Percentiles rank a stretch among this genome's conserved stretches.
phyloP scores from a whole-genome alignment of 2,888 invertebrate species.

The Bugula neritina region DNA sequence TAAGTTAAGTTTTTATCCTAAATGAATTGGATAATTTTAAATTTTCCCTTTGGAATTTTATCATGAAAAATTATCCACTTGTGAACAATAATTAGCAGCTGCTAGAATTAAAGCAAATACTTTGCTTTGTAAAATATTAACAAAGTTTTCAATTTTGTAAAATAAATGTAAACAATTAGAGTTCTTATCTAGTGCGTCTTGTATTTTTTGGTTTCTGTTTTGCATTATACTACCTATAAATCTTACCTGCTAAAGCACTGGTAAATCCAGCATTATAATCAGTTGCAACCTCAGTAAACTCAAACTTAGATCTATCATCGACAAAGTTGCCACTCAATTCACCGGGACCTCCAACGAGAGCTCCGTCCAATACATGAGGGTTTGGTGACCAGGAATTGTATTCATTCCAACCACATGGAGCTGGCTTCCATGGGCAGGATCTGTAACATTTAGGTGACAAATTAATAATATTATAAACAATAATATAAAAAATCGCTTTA shows the following conservation, averaged over 20 bases:
- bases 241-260: conserved; percentile 44
- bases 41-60: not conserved
- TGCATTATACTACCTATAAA: too few relatives aligned
- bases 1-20: not conserved
- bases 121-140: too few relatives aligned
- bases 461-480: too few relatives aligned
- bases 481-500: too few relatives aligned
- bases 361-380: conserved; percentile 43
- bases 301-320: conserved; percentile 40
- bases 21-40: not conserved
- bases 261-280: conserved; percentile 49
- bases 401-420: conserved; percentile 39
- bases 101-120: too few relatives aligned
- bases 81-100: too few relatives aligned
- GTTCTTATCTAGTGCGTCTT: too few relatives aligned
- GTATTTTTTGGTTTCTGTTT: too few relatives aligned
- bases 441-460: conserved; percentile 31
- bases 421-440: conserved; percentile 40
- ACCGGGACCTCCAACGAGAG: conserved; percentile 45
- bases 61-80: too few relatives aligned
- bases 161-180: too few relatives aligned
- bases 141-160: too few relatives aligned
- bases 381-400: conserved; percentile 37
- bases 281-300: conserved; percentile 43
- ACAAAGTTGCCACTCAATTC: conserved; percentile 37